Evolutionary conservation across 2,888 invertebrate species (phyloP), one percentile per base, ranked within the genome.

Genomic region (Linyphia triangularis): DNA sequence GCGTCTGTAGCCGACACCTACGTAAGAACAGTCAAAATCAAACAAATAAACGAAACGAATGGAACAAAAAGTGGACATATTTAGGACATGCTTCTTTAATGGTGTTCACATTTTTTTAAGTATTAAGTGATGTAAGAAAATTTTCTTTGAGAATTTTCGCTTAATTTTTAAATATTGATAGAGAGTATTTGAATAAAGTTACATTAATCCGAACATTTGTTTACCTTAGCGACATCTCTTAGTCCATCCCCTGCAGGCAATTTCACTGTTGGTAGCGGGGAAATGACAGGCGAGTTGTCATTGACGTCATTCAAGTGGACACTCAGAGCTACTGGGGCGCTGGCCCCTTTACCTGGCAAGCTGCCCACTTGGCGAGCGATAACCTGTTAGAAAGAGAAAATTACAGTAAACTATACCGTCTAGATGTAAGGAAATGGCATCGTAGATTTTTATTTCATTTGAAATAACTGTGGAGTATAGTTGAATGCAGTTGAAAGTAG

Each of bases 221-320:
- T 59, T 77, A 89, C 90, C 67, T 89, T 86, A 0, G 85, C 86
- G 5, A 91, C 90, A 16, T 28, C 69, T 57, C 90, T 67, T 22
- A 88, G 72, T 13, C 90, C 91, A 19, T 90, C 90, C 0, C 90
- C 90, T 16, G 89, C 96, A 10, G 96, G 96, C 1, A 97, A 95
- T 0, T 95, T 95, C 81, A 97, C 95, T 0, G 97, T 96, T n/a
- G 96, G 94, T 5, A 96, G 95, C 93, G 96, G 96, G 0, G 96
- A 95, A 91, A 97, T 94, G 86, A 95, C 94, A 0, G 97, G 97
- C 0, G 96, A 95, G 92, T 97, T 97, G 92, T 97, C 97, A 92
- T 97, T 97, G 70, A 96, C 95, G 92, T 97, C 97, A 89, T 95
- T 94, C 4, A 92, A 79, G 63, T 95, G 94, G 0, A 97, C 97